phyloP scores from a whole-genome alignment of 2,888 invertebrate genomes.

The Oscheius sp. region DNA sequence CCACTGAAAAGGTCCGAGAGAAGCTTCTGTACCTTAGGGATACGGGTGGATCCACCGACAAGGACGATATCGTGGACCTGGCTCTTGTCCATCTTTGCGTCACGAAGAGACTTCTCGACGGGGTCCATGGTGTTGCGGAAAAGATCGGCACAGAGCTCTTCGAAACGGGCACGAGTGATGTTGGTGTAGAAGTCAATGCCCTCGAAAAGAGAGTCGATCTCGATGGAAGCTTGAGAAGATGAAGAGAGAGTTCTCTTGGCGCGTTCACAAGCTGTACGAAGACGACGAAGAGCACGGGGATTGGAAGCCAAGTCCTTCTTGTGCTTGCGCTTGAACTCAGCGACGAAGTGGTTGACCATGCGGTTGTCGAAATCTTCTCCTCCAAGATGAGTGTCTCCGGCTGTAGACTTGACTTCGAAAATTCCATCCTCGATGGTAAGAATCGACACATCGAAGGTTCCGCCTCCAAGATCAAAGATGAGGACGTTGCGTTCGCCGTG shows the following conservation, averaged over 20 bases:
- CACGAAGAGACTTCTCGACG: conserved; percentile 83
- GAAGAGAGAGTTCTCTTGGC: conserved; percentile 80
- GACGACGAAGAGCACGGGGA: conserved; percentile 88
- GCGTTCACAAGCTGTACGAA: conserved; percentile 88
- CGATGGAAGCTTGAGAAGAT: conserved; percentile 79
- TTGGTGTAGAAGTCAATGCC: conserved; percentile 96
- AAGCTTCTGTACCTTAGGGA: conserved; percentile 95
- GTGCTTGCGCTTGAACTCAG: conserved; percentile 79
- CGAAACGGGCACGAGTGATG: conserved; percentile 94
- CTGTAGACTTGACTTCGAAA: conserved; percentile 91
- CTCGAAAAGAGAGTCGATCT: conserved; percentile 93
- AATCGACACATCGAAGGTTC: conserved; percentile 92
- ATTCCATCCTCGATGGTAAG: conserved; percentile 92
- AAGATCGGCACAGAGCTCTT: conserved; percentile 83
- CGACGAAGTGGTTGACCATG: conserved; percentile 75
- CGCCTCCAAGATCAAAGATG: conserved; percentile 83
- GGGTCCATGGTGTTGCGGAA: conserved; percentile 97
- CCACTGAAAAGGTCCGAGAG: conserved; percentile 89
- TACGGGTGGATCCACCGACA: conserved; percentile 93
- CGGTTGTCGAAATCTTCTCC: conserved; percentile 78
- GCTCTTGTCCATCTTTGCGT: conserved; percentile 33
- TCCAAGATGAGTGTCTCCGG: conserved; percentile 85
- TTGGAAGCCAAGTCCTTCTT: conserved; percentile 86
- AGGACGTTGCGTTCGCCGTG: conserved; percentile 76
- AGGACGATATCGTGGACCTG: conserved; percentile 81